Conservation (phyloP, 2,888 invertebrate genomes). For the Uropetala carovei region DNA sequence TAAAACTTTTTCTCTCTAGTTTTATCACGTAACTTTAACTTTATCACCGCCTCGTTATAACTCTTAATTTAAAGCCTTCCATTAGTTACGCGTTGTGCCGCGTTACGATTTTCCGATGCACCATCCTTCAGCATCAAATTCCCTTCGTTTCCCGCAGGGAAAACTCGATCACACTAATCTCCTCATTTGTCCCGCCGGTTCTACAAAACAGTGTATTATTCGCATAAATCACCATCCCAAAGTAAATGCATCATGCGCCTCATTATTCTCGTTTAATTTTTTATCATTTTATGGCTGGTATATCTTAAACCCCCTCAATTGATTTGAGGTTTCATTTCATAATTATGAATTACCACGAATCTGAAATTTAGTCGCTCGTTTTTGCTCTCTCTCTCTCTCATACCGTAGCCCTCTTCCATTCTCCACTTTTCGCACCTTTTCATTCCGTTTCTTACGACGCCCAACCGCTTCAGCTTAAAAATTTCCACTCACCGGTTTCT, state of each 20-base stretch:
- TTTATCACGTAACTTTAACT: background rate
- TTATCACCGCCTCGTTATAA: background rate
- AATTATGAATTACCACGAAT: too few species aligned
- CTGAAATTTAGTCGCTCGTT: background rate
- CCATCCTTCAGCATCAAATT: slow-evolving; percentile 13
- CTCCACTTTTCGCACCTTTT: background rate
- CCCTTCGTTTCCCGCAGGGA: background rate
- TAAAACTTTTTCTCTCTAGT: background rate
- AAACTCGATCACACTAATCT: slow-evolving; percentile 24
- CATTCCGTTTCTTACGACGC: too few species aligned
- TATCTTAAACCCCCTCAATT: too few species aligned
- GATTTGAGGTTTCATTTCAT: too few species aligned
- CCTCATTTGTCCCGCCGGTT: slow-evolving; percentile 10
- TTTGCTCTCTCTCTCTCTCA: background rate
- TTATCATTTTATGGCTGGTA: too few species aligned
- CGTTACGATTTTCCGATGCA: background rate
- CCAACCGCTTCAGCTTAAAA: background rate
- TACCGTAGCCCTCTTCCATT: background rate
- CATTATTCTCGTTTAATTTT: background rate
- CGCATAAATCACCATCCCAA: background rate
- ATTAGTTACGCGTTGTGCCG: background rate
- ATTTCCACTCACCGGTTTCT: background rate
- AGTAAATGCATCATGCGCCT: background rate
- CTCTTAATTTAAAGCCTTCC: slow-evolving; percentile 1
- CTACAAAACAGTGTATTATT: slow-evolving; percentile 16